Evolutionary conservation across 1,140 invertebrate species (phyloP).

Genomic region (Papilio machaon): DNA sequence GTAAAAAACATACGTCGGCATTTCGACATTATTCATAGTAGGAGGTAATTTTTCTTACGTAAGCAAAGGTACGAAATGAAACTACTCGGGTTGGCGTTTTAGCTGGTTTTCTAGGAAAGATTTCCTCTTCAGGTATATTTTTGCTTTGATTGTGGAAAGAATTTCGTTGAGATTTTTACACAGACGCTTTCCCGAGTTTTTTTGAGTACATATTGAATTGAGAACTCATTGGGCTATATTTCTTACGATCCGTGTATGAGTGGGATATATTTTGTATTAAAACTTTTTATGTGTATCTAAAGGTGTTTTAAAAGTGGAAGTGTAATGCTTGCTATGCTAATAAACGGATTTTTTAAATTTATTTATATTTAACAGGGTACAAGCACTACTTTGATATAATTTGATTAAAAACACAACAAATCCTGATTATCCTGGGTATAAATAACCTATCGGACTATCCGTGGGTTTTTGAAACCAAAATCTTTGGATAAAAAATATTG

Average conservation of each 20-base stretch:
- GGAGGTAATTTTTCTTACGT: slow-evolving; percentile 25
- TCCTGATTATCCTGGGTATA: too few relatives aligned
- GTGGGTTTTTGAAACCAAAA: too few relatives aligned
- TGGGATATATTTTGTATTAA: not conserved
- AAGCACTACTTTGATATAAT: too few relatives aligned
- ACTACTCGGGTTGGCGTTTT: slow-evolving; percentile 29
- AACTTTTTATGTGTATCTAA: not conserved
- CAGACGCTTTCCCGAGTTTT: slow-evolving; percentile 16
- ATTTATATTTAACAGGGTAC: too few relatives aligned
- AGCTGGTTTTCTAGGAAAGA: slow-evolving; percentile 22
- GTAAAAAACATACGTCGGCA: slow-evolving; percentile 13
- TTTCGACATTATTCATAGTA: slow-evolving; percentile 2
- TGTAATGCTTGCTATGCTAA: too few relatives aligned
- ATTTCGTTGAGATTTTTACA: slow-evolving; percentile 14
- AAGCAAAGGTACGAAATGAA: slow-evolving; percentile 33
- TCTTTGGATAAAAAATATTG: too few relatives aligned
- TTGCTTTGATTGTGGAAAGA: slow-evolving; percentile 24
- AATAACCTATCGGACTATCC: too few relatives aligned
- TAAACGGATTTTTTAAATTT: too few relatives aligned
- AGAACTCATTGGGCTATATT: not conserved
- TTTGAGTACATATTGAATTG: slow-evolving; percentile 21
- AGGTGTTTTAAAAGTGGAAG: too few relatives aligned
- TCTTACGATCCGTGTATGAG: not conserved
- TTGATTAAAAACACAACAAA: too few relatives aligned
- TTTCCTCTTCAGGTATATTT: slow-evolving; percentile 28